phyloP scores from a whole-genome alignment of 1,140 invertebrate species.

The Amyelois transitella region DNA sequence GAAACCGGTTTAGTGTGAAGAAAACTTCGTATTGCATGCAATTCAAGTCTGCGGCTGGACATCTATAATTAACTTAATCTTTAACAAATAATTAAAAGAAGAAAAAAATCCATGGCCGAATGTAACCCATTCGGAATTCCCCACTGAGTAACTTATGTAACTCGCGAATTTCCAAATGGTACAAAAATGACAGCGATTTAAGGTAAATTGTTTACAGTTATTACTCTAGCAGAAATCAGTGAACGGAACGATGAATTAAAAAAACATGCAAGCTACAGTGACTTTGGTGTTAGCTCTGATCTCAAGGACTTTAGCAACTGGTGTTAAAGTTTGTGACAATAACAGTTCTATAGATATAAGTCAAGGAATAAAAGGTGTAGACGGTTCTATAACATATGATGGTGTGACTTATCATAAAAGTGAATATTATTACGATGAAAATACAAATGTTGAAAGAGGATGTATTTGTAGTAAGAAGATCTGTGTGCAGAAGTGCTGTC shows the following conservation, averaged over 20 bases:
- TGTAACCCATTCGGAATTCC: not conserved
- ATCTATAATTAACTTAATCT: not conserved
- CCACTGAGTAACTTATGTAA: not conserved
- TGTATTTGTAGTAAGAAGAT: constrained; percentile 32
- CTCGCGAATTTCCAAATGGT: not conserved
- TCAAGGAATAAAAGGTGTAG: constrained; percentile 14
- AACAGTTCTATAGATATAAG: constrained; percentile 26
- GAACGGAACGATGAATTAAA: not conserved
- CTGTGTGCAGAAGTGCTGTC: constrained; percentile 40
- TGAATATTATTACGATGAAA: constrained; percentile 29
- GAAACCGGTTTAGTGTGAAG: not conserved
- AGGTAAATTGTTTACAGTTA: not conserved
- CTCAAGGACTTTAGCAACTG: not conserved
- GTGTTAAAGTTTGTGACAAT: constrained; percentile 16
- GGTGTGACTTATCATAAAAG: constrained; percentile 19
- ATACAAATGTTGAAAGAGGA: constrained; percentile 15
- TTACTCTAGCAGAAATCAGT: not conserved
- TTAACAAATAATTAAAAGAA: not conserved
- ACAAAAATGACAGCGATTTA: not conserved
- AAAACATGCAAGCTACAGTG: not conserved
- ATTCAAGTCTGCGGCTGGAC: not conserved
- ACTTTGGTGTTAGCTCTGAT: not conserved
- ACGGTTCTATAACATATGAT: constrained; percentile 23
- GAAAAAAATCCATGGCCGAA: no score
- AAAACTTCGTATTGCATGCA: not conserved